Base-by-base conservation (phyloP, 2,888 invertebrate genomes). In the Drosophila mayaguana region DNA sequence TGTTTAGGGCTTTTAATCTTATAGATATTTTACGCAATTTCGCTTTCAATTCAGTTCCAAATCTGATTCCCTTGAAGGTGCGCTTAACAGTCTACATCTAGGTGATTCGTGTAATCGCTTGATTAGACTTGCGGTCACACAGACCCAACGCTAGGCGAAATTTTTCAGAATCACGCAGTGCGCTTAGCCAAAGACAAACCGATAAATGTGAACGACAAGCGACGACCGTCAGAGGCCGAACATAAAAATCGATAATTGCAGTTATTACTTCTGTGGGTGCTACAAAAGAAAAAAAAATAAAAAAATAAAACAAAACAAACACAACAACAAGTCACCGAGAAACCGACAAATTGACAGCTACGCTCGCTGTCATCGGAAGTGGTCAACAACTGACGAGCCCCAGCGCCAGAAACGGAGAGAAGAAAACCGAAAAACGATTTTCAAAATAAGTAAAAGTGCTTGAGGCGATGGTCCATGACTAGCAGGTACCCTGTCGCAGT, bases 211-310 rank as follows among this genome's bases (percentile, higher is more conserved):
- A 18, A 54, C 28, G 40, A 54, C 18, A 40, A 40, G 18, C 28
- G 28, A 40, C 46, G 53, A 36, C 66, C 61, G 57, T 62, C 56
- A 56, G 34, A 63, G 61, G 53, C 34, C 40, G 48, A 50, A 59
- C 43, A 48, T 61, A 45, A 65, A 65, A 63, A 81, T 81, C 80
- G 78, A 81, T 81, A 63, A 61, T 80, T 80, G 78, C 50, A 56
- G 54, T 70, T 78, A 80, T 81, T 81, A 81, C 81, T 82, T 65
- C 66, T 55, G 55, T 80, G 78, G 61, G 20, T 28, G 60, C 32
- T 43, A 28, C 28, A 43, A 55, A 45, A 51, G n/a, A 63, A 50
- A 46, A 25, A 25, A 7, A 34, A 14, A 34, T 7, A 34, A 20
- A 34, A 8, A 20, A 34, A n/a, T 11, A 48, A 48, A 25, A 48